Base-by-base conservation (phyloP, 1,140 invertebrate species). In the Campoletis sonorensis region DNA sequence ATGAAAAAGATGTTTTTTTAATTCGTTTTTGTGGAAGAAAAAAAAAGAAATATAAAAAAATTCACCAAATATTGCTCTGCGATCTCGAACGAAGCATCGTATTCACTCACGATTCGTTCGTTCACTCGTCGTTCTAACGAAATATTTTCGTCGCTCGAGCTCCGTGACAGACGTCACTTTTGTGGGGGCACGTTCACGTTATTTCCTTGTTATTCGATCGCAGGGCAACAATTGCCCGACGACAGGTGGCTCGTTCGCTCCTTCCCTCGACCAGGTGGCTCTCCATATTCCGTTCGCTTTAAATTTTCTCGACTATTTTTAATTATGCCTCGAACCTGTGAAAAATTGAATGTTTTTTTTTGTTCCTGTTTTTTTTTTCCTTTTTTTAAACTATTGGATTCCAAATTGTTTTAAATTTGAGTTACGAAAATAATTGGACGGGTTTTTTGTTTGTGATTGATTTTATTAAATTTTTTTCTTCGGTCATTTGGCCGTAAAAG, bases 1-100 rank as follows among this genome's bases (percentile, higher is more conserved):
- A 49, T 70, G 30, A 45, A 81, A 37, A 61, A 7, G n/a, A 10
- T 75, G 21, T 58, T 21, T 27, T 61, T 75, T 54, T 37, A 21
- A 37, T 37, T 61, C 37, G 26, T 51, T 4, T 26, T 72, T 71
- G 54, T 30, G 33, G 8, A 18, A 79, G 27, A 4, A 67, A 37
- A 67, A 30, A 68, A 67, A 37, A 67, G 23, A 68, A 30, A 61
- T 11, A n/a, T 61, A 7, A 49, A 79, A 70, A 78, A 80, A 80
- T 70, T 83, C 86, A 90, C 90, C 88, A 89, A 21, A 91, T 82
- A 77, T 80, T 90, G 51, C 26, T 87, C 49, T 90, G 90, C 0
- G 90, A 91, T 78, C 84, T 86, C 18, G 85, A 45, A 11, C 88
- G 87, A 79, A 91, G 81, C 90, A 91, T 90, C 76, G 49, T n/a